phyloP scores from a whole-genome alignment of 2,113 vertebrate genomes.

The Dasypus novemcinctus region DNA sequence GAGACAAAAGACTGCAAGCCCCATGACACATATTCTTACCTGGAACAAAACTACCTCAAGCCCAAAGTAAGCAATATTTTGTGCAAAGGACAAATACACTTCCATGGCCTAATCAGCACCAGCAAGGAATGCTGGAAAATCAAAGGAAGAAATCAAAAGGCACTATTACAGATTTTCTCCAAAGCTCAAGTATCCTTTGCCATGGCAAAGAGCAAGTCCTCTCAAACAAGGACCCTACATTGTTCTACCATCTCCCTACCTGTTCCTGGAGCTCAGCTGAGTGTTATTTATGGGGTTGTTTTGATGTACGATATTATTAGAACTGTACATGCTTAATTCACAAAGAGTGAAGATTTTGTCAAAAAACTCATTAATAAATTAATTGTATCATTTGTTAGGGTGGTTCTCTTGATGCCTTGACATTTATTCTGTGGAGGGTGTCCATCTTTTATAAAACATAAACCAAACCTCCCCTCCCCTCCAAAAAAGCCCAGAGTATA shows the following conservation, averaged over 20 bases:
- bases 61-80: neutral
- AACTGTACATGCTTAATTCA: conserved; percentile 1
- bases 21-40: neutral
- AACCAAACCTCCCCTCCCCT: neutral
- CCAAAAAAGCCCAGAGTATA: neutral
- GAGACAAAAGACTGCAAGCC: neutral
- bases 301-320: neutral
- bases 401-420: neutral
- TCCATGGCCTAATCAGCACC: neutral
- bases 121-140: neutral
- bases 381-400: conserved; percentile 56
- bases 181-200: neutral
- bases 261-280: neutral
- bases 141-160: neutral
- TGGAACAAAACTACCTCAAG: neutral
- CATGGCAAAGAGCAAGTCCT: neutral
- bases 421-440: conserved; percentile 20
- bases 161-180: accelerated
- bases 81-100: neutral
- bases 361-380: conserved; percentile 42
- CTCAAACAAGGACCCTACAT: neutral
- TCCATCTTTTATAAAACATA: neutral
- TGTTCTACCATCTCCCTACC: neutral
- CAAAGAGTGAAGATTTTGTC: conserved; percentile 52
- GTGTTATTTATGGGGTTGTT: conserved; percentile 22